Evolutionary conservation across 1,140 invertebrate genomes (phyloP), one percentile per base, ranked within the genome.

Genomic region (Potamilus streckersoni): DNA sequence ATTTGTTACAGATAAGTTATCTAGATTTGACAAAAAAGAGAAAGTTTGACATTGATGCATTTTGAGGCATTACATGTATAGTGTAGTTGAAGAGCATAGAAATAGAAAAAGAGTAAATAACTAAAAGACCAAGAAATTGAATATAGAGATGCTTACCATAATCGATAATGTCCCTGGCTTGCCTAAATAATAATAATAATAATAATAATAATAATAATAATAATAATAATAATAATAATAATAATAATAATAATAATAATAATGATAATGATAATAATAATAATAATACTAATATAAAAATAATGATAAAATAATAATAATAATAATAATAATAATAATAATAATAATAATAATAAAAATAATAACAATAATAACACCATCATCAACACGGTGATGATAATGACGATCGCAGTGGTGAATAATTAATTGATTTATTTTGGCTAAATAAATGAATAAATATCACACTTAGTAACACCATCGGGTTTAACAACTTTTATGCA

Each of bases 151-250:
- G 59, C 23, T 67, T 20, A 73, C 72, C 63, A 19, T 23, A 27
- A 73, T 31, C n/a, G 59, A 20, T 15, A 73, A 19, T 6, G 64
- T 73, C 8, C 72, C 72, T 59, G 72, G 64, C 38, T 49, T 59
- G 6, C 72, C 72, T 73, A 57, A 38, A 66, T 58, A 8, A 65
- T 49, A 73, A 11, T 27, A 71, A 16, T 66, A 17, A 66, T 17
- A 17, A 20, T 66, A n/a, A 20, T 20, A 20, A 20, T 66, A 66
- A 17, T 20, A n/a, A 49, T 67, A 27, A 64, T 63, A 20, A 11
- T 63, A 13, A 63, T 63, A 12, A 63, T n/a, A 63, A 16, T 27
- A 63, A 63, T 63, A 23, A 23, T 23, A 23, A 23, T 23, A 23
- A 23, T 23, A 23, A 23, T 23, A 23, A n/a, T n/a, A n/a, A n/a